phyloP scores from a whole-genome alignment of 2,797 vertebrate species.

The Rhyacichthys aspro region DNA sequence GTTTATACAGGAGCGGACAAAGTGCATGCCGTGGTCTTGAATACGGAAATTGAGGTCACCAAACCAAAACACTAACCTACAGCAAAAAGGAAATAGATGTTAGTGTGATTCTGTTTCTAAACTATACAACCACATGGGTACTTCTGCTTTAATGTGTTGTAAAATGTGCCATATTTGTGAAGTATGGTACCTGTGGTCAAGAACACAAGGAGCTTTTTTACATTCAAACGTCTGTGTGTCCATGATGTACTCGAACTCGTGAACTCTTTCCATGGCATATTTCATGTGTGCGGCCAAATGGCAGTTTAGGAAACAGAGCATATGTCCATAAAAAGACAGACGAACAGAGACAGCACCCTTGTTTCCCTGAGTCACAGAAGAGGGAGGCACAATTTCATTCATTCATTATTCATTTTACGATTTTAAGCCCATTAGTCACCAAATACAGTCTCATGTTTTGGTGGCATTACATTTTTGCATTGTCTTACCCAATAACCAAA shows the following conservation, averaged over 20 bases:
- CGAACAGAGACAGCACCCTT: constrained; percentile 91
- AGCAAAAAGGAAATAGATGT: constrained; percentile 4
- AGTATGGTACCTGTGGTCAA: constrained; percentile 88
- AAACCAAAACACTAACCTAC: constrained; percentile 92
- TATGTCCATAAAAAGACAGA: constrained; percentile 90
- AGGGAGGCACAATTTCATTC: neutral
- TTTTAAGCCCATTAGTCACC: neutral
- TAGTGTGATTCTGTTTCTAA: neutral
- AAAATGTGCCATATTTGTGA: too few species aligned
- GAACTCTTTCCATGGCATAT: constrained; percentile 86
- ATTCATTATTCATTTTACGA: neutral
- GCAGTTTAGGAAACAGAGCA: constrained; percentile 94
- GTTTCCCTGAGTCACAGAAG: constrained; percentile 85
- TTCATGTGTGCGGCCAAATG: constrained; percentile 93
- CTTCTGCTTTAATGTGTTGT: too few species aligned
- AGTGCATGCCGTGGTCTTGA: constrained; percentile 90
- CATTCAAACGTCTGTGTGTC: constrained; percentile 85
- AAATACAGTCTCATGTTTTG: too few species aligned
- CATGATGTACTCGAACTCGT: constrained; percentile 91
- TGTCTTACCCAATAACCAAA: constrained; percentile 92
- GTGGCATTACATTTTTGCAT: neutral
- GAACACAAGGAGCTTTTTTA: constrained; percentile 70
- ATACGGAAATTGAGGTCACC: constrained; percentile 97
- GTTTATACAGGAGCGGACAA: constrained; percentile 86
- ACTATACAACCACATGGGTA: neutral